Evolutionary conservation across 2,888 invertebrate genomes (phyloP).

Genomic region (Diadromus collaris): DNA sequence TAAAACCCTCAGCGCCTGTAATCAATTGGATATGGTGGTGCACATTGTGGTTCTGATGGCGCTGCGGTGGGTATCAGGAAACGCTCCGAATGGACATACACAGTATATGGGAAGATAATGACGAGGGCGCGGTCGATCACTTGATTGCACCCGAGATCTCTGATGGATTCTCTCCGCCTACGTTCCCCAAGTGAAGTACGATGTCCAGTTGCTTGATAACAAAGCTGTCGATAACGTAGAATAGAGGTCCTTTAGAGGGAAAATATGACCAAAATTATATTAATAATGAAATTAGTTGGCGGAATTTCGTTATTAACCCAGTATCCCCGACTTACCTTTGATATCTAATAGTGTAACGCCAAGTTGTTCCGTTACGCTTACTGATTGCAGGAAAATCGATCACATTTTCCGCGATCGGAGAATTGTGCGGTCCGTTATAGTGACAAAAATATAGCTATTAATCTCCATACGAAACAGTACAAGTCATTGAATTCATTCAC

Average conservation of each 20-base stretch:
- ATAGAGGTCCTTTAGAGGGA: neutral
- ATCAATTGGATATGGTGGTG: constrained; percentile 48
- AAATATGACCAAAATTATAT: neutral
- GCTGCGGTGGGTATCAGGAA: constrained; percentile 8
- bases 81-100: constrained; percentile 22
- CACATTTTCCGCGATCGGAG: no score
- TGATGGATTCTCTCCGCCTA: constrained; percentile 29
- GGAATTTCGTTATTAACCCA: neutral
- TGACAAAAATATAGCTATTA: no score
- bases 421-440: neutral
- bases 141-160: constrained; percentile 32
- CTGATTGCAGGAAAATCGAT: no score
- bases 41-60: constrained; percentile 38
- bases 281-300: neutral
- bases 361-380: no score
- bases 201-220: constrained; percentile 9
- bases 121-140: constrained; percentile 33
- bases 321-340: neutral
- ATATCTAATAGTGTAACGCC: no score
- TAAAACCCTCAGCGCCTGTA: constrained; percentile 37
- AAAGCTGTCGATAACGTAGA: constrained; percentile 7
- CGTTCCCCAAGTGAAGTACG: neutral
- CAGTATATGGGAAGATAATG: constrained; percentile 35
- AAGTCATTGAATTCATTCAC: no score
- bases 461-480: no score